Evolutionary conservation across 2,113 vertebrate species (phyloP).

Genomic region (Salvelinus sp.): DNA sequence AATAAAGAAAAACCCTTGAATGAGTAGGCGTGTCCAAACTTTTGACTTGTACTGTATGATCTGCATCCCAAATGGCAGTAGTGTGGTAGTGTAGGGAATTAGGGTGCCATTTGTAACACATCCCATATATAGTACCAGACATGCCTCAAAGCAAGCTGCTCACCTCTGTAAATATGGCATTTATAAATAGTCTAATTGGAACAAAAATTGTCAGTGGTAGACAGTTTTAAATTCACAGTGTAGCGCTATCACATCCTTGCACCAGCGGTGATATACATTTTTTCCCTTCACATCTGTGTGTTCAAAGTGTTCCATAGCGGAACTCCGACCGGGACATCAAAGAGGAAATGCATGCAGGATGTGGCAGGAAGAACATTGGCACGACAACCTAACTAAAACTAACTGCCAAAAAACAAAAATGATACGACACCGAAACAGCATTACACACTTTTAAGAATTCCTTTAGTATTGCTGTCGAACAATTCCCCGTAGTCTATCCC

Average conservation of each 20-base stretch:
- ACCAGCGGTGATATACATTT: constrained; percentile 52
- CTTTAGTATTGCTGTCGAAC: background rate
- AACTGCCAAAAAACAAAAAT: constrained; percentile 13
- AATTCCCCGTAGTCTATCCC: background rate
- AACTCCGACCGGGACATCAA: constrained; percentile 58
- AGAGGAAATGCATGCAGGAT: background rate
- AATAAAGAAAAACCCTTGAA: too few species aligned
- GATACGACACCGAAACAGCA: background rate
- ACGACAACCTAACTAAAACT: constrained; percentile 19
- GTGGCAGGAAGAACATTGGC: constrained; percentile 31
- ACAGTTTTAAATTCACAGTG: constrained; percentile 57
- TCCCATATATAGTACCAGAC: constrained; percentile 29
- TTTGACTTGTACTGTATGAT: too few species aligned
- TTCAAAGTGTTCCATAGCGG: constrained; percentile 47
- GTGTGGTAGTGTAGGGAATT: constrained; percentile 2
- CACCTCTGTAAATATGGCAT: constrained; percentile 49
- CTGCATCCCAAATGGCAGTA: too few species aligned
- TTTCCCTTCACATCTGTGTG: constrained; percentile 49
- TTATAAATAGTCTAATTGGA: constrained; percentile 69
- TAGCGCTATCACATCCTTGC: constrained; percentile 59
- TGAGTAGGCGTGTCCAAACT: too few species aligned
- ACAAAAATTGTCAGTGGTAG: constrained; percentile 58
- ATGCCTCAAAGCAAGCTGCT: constrained; percentile 49
- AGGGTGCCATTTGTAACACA: constrained; percentile 14
- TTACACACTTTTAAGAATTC: background rate